Percentiles rank a stretch among this genome's conserved stretches.
phyloP scores from a whole-genome alignment of 2,113 vertebrate species.

The Bubalus kerabau region DNA sequence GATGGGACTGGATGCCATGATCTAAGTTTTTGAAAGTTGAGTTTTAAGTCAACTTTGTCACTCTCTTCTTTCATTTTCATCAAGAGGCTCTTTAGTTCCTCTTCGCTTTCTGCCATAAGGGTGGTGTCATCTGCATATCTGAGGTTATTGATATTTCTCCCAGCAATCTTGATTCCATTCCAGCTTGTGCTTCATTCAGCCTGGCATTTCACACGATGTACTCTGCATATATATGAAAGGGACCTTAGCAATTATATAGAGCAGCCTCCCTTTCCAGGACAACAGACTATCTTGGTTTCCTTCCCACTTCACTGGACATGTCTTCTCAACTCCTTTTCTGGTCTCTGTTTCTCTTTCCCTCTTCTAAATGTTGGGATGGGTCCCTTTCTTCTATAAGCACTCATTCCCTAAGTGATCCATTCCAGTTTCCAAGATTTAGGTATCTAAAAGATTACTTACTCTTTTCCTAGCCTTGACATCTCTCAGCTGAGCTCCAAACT shows the following conservation, averaged over 20 bases:
- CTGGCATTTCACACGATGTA: neutral
- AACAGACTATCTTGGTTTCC: neutral
- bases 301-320: neutral
- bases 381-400: neutral
- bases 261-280: neutral
- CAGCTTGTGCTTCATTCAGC: neutral
- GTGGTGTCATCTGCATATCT: neutral
- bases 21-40: neutral
- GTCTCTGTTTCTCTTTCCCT: neutral
- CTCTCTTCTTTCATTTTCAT: neutral
- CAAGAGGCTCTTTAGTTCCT: neutral
- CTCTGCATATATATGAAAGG: neutral
- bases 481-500: neutral
- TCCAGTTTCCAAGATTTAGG: neutral
- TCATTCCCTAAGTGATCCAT: neutral
- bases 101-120: neutral
- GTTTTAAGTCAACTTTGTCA: neutral
- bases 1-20: neutral
- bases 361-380: neutral
- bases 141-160: neutral
- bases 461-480: neutral
- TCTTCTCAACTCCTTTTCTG: neutral
- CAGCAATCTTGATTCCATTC: neutral
- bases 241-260: neutral
- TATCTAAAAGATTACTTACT: neutral